phyloP scores from a whole-genome alignment of 2,113 vertebrate species.

The Semnornis frantzii region DNA sequence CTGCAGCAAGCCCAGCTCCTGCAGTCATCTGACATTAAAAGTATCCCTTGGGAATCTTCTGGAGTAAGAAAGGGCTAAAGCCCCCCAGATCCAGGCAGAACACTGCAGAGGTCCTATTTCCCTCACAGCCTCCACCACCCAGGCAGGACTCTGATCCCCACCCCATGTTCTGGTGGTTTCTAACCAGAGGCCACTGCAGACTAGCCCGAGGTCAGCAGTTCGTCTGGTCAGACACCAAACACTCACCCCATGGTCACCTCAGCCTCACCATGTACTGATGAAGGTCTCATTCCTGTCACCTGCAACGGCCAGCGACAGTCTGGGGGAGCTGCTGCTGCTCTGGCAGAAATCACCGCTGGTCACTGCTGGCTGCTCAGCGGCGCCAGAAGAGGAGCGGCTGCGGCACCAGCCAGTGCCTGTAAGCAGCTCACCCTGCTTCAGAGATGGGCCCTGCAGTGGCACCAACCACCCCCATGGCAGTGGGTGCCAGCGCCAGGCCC shows the following conservation, averaged over 20 bases:
- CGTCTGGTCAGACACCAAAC: conserved; percentile 2
- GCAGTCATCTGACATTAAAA: background rate
- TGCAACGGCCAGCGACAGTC: conserved; percentile 1
- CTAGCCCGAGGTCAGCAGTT: background rate
- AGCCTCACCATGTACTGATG: conserved; percentile 44
- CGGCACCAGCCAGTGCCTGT: background rate
- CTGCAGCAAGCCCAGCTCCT: background rate
- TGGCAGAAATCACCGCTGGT: background rate
- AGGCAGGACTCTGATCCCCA: background rate
- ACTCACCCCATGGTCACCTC: background rate
- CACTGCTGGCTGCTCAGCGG: background rate
- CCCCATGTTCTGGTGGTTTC: background rate
- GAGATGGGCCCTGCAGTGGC: too few species aligned
- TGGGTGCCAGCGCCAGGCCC: accelerated
- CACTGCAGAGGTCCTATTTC: background rate
- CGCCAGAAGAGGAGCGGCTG: conserved; percentile 24
- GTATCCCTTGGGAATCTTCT: background rate
- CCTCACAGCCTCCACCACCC: background rate
- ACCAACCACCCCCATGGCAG: too few species aligned
- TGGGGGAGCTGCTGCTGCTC: conserved; percentile 10
- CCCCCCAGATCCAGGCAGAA: background rate
- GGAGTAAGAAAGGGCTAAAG: background rate
- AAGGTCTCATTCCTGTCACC: conserved; percentile 33
- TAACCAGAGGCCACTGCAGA: background rate
- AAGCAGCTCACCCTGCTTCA: background rate